Evolutionary conservation across 2,888 invertebrate genomes (phyloP), one percentile per base, ranked within the genome.

Genomic region (Bombyx huttoni): DNA sequence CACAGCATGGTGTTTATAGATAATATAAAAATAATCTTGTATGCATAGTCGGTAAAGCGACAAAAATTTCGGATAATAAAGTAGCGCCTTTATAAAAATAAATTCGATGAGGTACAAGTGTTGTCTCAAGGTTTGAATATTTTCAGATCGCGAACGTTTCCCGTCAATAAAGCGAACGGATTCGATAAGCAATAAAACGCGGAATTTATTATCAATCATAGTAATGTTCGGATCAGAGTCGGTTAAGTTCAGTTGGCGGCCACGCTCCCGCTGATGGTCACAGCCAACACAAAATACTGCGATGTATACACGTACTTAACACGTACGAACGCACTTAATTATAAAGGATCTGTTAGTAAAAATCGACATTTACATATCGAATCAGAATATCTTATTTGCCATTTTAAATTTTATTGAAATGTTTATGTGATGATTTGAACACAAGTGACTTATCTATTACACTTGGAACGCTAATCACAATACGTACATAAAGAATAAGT

Each of bases 81-180:
- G 47, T 51, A 56, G 51, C 54, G 54, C 56, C 55, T 53, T 57
- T 52, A 53, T 55, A 24, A 35, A 66, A 63, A 65, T 62, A 67
- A 65, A 60, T 54, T 58, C 61, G 61, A 64, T 63, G 58, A 56
- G 61, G 53, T 60, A 57, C 59, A 62, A 64, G 60, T 62, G 63
- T 59, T 62, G 58, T 59, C 53, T 65, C 72, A 68, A 65, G 64
- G 65, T 51, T 57, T 48, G 57, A 64, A 61, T 66, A 65, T 64
- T 63, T 67, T 56, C 58, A 62, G 56, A 60, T 63, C 57, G 59
- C 58, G 60, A 60, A 58, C 54, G 49, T 53, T 52, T 53, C 51
- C 34, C 33, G 57, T 55, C 51, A 60, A 60, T 61, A 60, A 64
- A 58, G 46, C 52, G 54, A 46, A 45, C 54, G 53, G 52, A 56